Conservation (phyloP, 2,113 vertebrate genomes). For the Muscicapa adusta region DNA sequence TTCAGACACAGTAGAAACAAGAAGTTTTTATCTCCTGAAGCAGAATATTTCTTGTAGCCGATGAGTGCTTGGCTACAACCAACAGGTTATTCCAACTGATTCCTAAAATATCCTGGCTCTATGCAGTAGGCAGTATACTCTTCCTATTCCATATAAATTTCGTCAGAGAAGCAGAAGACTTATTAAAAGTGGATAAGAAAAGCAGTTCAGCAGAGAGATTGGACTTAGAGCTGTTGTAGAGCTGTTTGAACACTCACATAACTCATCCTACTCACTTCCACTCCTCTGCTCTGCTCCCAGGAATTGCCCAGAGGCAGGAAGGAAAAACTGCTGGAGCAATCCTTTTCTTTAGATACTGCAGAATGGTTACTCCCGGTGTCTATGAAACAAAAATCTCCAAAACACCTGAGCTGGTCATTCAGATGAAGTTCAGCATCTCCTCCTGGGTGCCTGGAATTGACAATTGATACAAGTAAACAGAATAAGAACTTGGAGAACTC, state of each 20-base stretch:
- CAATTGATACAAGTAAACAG: accelerated
- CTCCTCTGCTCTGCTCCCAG: background rate
- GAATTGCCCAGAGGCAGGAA: background rate
- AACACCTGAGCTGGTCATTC: background rate
- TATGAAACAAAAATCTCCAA: background rate
- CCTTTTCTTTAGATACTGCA: background rate
- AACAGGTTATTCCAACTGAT: background rate
- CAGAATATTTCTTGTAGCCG: background rate
- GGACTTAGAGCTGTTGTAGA: background rate
- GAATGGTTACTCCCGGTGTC: background rate
- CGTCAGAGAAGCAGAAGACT: background rate
- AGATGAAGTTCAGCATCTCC: background rate
- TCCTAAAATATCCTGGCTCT: background rate
- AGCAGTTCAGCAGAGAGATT: background rate
- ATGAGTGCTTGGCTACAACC: background rate
- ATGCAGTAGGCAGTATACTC: background rate
- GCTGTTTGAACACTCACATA: background rate
- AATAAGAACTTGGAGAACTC: background rate
- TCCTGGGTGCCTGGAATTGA: background rate
- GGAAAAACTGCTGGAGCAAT: background rate
- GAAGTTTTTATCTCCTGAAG: background rate
- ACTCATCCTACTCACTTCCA: background rate
- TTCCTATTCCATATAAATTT: background rate
- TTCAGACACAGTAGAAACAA: background rate
- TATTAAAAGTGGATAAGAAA: background rate